Base-by-base conservation (phyloP, 2,113 vertebrate species). In the Neogale vison region DNA sequence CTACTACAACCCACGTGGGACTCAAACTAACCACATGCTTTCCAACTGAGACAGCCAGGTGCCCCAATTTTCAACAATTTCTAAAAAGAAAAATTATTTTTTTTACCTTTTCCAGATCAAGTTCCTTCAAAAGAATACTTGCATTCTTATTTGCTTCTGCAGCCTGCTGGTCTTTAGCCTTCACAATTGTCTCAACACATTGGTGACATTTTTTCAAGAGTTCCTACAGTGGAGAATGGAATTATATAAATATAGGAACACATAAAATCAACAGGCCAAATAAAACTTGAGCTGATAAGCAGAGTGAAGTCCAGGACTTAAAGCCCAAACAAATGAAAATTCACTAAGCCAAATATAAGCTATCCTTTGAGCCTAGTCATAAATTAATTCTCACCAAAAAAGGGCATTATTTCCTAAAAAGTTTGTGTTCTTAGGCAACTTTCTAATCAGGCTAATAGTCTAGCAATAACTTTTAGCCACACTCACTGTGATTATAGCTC, bases 111-210 rank as follows among this genome's bases (percentile, higher is more conserved):
- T 99, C 99, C 98, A 99, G 98, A 98, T 99, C 99, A 12, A 99
- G 99, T 98, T 99, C 99, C 98, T 99, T 99, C 84, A 99, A 99
- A 94, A 99, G 98, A 98, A 99, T 99, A 98, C 99, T 99, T 95
- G 99, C 99, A 71, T 99, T 99, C 98, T 99, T 99, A 98, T 99
- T 99, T 92, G 99, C 99, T 98, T 99, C 99, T 57, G 99, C 99
- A 96, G 99, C 99, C 98, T 99, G 99, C 98, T 99, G 99, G 98
- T 99, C 99, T 99, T 99, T 99, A 98, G 99, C 99, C 98, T 99
- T 99, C 98, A 99, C 99, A 96, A 99, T 99, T 4, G 99, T 99
- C 98, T 99, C 99, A 99, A 99, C 99, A 98, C 99, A 99, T 74
- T 99, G 99, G 98, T 99, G 99, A 98, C 99, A 99, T 98, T 99